Base-by-base conservation (phyloP, 2,888 invertebrate genomes). In the Euzophera pinguis region DNA sequence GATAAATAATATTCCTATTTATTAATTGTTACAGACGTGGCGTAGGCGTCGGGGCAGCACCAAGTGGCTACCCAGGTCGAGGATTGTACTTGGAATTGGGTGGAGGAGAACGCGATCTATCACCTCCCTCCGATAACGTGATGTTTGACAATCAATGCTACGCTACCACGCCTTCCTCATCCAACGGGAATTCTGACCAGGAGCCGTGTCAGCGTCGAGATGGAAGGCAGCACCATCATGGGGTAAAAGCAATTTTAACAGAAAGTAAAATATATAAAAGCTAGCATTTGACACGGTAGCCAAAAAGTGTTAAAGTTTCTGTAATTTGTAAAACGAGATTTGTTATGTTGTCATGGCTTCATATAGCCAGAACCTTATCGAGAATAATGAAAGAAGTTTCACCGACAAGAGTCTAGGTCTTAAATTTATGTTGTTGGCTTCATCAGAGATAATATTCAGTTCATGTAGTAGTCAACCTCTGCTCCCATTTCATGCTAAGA, bases 121-220 rank as follows among this genome's bases (percentile, higher is more conserved):
- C 97, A 0, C 97, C 97, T 51, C 97, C 97, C 3, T 97, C 97
- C 49, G 97, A 98, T 86, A 96, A 97, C 84, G 96, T 96, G 61
- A 95, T 97, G 91, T 97, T 97, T 82, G 97, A 98, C 92, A 97
- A 97, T 91, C 97, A 97, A 81, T 97, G 97, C 90, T 97, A 98
- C 86, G 97, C 97, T 32, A 97, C 97, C 41, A 97, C 97, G 37
- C 97, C 98, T 12, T 97, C 97, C 71, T 97, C 97, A 50, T 97
- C 97, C 75, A 97, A 97, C 74, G 97, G 97, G 53, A 97, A 97
- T 88, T 96, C 96, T 34, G 97, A 97, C 83, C 95, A 96, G 82
- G 96, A 96, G 78, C 93, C 94, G 16, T 93, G 90, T 55, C 92
- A 92, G 61, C 90, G 94, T 60, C 88, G 92, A 54, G 80, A 91